These are phyloP conservation scores for Neuroscelio doddi DNA, from an alignment of 2,888 invertebrate genomes.

Conservation along the genomic window DNA sequence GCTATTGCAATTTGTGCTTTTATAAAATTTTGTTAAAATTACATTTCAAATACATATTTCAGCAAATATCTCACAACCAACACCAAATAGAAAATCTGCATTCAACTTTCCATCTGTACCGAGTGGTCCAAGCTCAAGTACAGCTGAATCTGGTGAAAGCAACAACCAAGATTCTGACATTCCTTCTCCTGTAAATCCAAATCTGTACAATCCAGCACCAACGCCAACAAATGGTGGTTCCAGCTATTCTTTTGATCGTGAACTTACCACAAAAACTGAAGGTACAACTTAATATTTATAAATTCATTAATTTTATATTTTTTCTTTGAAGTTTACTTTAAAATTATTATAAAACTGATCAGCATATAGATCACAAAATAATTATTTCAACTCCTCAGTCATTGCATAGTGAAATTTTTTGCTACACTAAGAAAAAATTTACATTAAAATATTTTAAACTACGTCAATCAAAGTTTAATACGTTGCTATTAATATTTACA, in stretches of 20 bases:
- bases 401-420: no score
- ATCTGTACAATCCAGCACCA: conserved; percentile 59
- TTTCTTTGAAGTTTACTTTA: no score
- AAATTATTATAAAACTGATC: no score
- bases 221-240: conserved; percentile 53
- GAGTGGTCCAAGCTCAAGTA: conserved; percentile 39
- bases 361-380: no score
- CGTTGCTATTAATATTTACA: no score
- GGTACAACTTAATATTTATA: no score
- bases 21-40: neutral
- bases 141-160: conserved; percentile 28
- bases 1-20: conserved; percentile 8
- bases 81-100: conserved; percentile 45
- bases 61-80: conserved; percentile 45
- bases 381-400: no score
- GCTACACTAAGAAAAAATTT: no score
- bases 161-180: conserved; percentile 24
- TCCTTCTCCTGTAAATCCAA: conserved; percentile 49
- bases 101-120: conserved; percentile 60
- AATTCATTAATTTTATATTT: no score
- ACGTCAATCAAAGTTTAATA: no score
- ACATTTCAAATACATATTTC: conserved; percentile 1
- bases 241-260: conserved; percentile 25
- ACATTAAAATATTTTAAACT: no score
- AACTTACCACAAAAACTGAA: conserved; percentile 42